These are phyloP conservation scores for Anguilla japonica DNA, from an alignment of 2,113 vertebrate species.

Conservation along the genomic window DNA sequence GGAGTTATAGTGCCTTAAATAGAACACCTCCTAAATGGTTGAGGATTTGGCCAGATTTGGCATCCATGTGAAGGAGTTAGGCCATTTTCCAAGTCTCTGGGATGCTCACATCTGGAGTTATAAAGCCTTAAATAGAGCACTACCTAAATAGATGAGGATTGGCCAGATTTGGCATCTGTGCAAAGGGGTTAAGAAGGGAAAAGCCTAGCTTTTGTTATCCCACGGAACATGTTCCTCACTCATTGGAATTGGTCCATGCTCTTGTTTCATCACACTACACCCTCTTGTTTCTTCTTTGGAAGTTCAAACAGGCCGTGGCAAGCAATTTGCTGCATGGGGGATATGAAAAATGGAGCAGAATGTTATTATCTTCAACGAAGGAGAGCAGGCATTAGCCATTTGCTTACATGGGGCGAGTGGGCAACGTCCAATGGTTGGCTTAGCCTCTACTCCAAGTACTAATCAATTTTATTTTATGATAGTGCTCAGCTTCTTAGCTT, in stretches of 20 bases:
- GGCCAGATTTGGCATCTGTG: no score
- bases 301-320: constrained; percentile 62
- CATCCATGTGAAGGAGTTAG: no score
- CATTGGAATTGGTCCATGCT: background rate
- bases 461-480: constrained; percentile 28
- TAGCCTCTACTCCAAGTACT: constrained; percentile 26
- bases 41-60: no score
- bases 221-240: background rate
- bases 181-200: background rate
- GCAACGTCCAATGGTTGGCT: constrained; percentile 35
- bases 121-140: no score
- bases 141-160: no score
- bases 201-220: background rate
- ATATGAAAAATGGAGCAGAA: constrained; percentile 59
- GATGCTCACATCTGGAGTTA: no score
- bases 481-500: constrained; percentile 17
- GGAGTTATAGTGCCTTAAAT: no score
- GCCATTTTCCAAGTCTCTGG: no score
- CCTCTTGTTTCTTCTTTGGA: constrained; percentile 53
- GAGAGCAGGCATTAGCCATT: constrained; percentile 42
- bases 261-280: background rate
- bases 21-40: no score
- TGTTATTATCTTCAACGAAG: constrained; percentile 40
- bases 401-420: constrained; percentile 42
- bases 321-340: constrained; percentile 61